phyloP scores from a whole-genome alignment of 2,797 vertebrate genomes.

The Bovichtus diacanthus region DNA sequence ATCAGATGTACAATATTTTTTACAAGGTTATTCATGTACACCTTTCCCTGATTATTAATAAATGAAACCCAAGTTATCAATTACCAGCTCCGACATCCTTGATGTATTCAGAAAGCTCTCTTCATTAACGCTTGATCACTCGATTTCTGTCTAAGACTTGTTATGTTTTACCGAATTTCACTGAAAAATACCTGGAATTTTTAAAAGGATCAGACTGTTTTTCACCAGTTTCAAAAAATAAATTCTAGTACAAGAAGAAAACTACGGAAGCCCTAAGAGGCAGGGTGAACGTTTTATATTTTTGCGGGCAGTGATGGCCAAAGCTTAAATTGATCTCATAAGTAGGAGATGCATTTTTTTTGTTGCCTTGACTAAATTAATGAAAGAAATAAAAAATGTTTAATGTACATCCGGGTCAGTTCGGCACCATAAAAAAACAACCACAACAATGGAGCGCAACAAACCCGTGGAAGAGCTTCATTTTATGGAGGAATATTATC shows the following conservation, averaged over 20 bases:
- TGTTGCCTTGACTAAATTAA: too few relatives aligned
- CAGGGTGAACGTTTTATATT: too few relatives aligned
- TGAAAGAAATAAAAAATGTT: too few relatives aligned
- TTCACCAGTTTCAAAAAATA: background rate
- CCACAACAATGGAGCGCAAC: too few relatives aligned
- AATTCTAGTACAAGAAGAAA: background rate
- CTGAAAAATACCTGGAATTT: background rate
- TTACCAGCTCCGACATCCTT: background rate
- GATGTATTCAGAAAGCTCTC: slow-evolving; percentile 5
- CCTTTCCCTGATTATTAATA: background rate
- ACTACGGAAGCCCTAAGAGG: too few relatives aligned
- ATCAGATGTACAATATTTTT: background rate
- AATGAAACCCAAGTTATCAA: slow-evolving; percentile 7
- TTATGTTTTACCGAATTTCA: background rate
- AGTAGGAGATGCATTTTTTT: too few relatives aligned
- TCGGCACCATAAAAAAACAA: too few relatives aligned
- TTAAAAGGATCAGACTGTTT: background rate
- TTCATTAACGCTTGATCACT: background rate
- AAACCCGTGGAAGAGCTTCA: too few relatives aligned
- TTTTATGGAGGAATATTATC: too few relatives aligned
- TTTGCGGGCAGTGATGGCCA: too few relatives aligned
- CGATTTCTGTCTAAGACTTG: background rate
- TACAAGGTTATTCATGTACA: slow-evolving; percentile 7
- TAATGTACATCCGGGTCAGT: too few relatives aligned
- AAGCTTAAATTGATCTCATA: too few relatives aligned